Conservation (phyloP, 2,888 invertebrate genomes). For the Meghimatium bilineatum region DNA sequence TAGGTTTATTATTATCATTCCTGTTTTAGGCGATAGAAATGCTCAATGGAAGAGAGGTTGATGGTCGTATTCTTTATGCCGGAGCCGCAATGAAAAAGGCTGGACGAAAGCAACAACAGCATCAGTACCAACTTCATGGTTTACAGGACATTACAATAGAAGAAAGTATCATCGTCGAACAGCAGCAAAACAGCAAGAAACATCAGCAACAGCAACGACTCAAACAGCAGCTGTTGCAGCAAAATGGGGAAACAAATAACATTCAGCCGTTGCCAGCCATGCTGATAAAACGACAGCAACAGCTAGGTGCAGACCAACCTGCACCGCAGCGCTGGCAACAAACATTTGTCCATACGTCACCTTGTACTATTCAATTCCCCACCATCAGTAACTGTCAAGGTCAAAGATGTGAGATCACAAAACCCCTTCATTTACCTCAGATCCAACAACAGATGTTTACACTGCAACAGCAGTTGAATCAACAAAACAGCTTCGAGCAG, state of each 20-base stretch:
- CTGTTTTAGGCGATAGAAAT: constrained; percentile 34
- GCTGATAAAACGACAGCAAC: background rate
- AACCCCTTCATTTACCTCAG: constrained; percentile 5
- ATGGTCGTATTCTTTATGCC: constrained; percentile 40
- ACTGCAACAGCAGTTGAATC: constrained; percentile 17
- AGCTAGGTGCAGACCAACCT: background rate
- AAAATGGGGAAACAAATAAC: background rate
- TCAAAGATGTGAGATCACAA: constrained; percentile 1
- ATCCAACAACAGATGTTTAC: constrained; percentile 1
- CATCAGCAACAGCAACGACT: background rate
- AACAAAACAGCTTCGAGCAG: constrained; percentile 5
- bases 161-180: constrained; percentile 4
- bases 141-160: constrained; percentile 17
- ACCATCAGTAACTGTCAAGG: background rate
- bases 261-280: constrained; percentile 19
- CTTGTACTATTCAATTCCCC: constrained; percentile 18
- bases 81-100: constrained; percentile 44
- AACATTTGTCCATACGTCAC: background rate
- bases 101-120: constrained; percentile 26
- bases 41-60: constrained; percentile 42
- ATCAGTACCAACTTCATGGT: constrained; percentile 16
- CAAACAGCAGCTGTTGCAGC: constrained; percentile 7
- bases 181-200: constrained; percentile 5
- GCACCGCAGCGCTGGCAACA: constrained; percentile 24
- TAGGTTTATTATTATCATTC: background rate